Evolutionary conservation across 2,797 vertebrate species (phyloP).

Genomic region (Periophthalmus magnuspinnatus): DNA sequence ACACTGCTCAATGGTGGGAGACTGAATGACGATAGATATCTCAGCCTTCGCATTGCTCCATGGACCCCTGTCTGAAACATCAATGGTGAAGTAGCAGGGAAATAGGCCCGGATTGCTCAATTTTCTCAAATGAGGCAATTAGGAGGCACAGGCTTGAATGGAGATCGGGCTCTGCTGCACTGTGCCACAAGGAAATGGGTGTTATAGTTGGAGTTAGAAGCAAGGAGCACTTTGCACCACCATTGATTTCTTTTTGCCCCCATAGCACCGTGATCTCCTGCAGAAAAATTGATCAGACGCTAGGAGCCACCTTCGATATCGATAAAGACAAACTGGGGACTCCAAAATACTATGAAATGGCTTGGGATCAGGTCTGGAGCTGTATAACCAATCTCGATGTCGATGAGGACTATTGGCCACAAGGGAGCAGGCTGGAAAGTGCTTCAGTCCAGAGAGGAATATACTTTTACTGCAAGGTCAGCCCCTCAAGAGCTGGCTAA

Average conservation of each 20-base stretch:
- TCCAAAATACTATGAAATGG: constrained; percentile 43
- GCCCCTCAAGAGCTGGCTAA: constrained; percentile 56
- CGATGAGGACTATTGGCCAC: constrained; percentile 26
- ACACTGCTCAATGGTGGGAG: constrained; percentile 39
- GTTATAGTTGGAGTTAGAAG: constrained; percentile 49
- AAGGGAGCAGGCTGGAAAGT: constrained; percentile 30
- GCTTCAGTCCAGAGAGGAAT: constrained; percentile 54
- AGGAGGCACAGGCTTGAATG: constrained; percentile 64
- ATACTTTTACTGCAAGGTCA: constrained; percentile 60
- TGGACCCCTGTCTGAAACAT: constrained; percentile 59
- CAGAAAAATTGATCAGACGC: constrained; percentile 67
- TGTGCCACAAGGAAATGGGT: constrained; percentile 52
- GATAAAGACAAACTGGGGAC: constrained; percentile 58
- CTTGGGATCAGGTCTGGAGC: constrained; percentile 46
- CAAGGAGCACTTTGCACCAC: constrained; percentile 50
- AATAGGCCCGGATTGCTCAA: constrained; percentile 65
- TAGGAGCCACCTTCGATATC: constrained; percentile 68
- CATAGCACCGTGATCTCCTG: constrained; percentile 54
- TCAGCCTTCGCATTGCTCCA: constrained; percentile 48
- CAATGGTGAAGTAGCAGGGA: constrained; percentile 52
- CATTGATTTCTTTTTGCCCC: constrained; percentile 66
- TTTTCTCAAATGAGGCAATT: constrained; percentile 79
- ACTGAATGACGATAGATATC: constrained; percentile 51
- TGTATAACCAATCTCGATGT: constrained; percentile 52
- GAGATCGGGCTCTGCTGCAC: constrained; percentile 63